phyloP scores from a whole-genome alignment of 1,140 invertebrate genomes.

The Drosophila pseudoananassae region DNA sequence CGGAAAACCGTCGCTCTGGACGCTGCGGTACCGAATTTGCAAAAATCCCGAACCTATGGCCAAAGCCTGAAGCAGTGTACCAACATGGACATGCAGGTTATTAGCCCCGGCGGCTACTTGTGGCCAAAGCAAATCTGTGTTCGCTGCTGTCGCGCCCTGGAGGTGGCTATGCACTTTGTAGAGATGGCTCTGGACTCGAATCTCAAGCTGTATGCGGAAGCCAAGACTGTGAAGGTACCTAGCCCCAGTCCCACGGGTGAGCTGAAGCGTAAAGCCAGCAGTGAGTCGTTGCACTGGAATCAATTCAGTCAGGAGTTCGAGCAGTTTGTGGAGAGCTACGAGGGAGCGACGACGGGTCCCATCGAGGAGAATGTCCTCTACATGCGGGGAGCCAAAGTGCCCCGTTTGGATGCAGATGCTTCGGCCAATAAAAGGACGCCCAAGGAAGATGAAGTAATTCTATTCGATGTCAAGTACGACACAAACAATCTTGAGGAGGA shows the following conservation, averaged over 20 bases:
- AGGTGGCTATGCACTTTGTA: constrained; percentile 74
- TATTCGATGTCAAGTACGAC: constrained; percentile 74
- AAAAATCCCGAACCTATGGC: constrained; percentile 54
- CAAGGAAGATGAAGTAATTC: constrained; percentile 67
- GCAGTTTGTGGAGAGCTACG: constrained; percentile 69
- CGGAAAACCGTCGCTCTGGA: constrained; percentile 61
- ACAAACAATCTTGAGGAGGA: constrained; percentile 70
- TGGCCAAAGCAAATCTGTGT: constrained; percentile 75
- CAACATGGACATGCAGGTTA: constrained; percentile 45
- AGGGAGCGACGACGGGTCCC: constrained; percentile 44
- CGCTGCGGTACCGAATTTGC: constrained; percentile 57
- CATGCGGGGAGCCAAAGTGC: constrained; percentile 67
- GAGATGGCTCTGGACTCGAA: constrained; percentile 66
- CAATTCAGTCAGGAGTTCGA: constrained; percentile 72
- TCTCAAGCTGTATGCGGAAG: constrained; percentile 56
- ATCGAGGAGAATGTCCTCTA: constrained; percentile 73
- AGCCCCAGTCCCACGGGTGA: constrained; percentile 45
- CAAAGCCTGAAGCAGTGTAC: constrained; percentile 64
- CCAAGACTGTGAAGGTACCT: constrained; percentile 45
- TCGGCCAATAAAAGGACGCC: constrained; percentile 37
- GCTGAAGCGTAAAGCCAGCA: constrained; percentile 67
- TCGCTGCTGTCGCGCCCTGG: constrained; percentile 69
- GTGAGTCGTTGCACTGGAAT: constrained; percentile 63
- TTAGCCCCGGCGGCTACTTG: constrained; percentile 55
- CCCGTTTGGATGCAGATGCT: constrained; percentile 53